These are phyloP conservation scores for Sipha maydis DNA, from an alignment of 2,888 invertebrate species.

Conservation along the genomic window DNA sequence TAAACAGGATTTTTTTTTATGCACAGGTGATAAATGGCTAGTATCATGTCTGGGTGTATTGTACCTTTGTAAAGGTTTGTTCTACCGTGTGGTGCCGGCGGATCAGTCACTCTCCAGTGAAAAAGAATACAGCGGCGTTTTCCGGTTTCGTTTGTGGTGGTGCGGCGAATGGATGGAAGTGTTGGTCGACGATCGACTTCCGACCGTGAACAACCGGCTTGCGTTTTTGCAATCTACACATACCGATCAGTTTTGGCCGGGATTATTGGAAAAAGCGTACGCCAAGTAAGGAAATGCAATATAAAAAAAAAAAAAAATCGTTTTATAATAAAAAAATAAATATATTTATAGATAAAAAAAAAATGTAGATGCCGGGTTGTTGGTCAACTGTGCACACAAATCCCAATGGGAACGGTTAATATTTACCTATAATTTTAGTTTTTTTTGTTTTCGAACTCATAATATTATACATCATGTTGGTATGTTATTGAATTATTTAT, in stretches of 20 bases:
- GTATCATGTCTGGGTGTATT: slow-evolving; percentile 88
- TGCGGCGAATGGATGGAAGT: slow-evolving; percentile 93
- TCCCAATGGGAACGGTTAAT: neutral
- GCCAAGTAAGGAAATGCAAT: slow-evolving; percentile 77
- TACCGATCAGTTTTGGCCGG: slow-evolving; percentile 88
- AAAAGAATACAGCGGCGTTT: slow-evolving; percentile 78
- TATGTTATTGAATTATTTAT: neutral
- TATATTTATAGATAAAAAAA: neutral
- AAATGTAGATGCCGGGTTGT: neutral
- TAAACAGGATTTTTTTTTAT: neutral
- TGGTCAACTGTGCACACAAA: neutral
- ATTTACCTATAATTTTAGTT: neutral
- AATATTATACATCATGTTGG: neutral
- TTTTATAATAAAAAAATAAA: neutral
- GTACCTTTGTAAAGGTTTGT: slow-evolving; percentile 85
- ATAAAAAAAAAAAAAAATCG: slow-evolving; percentile 3
- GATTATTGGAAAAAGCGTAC: slow-evolving; percentile 90
- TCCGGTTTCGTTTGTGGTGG: slow-evolving; percentile 93
- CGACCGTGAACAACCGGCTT: slow-evolving; percentile 85
- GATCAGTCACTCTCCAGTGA: slow-evolving; percentile 79
- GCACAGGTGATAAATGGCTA: slow-evolving; percentile 87
- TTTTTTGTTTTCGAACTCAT: neutral
- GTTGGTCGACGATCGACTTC: slow-evolving; percentile 87
- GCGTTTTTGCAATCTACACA: slow-evolving; percentile 86
- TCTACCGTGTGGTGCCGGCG: slow-evolving; percentile 90